These are phyloP conservation scores for Dendrolimus kikuchii DNA, from an alignment of 1,140 invertebrate genomes.

Conservation along the genomic window DNA sequence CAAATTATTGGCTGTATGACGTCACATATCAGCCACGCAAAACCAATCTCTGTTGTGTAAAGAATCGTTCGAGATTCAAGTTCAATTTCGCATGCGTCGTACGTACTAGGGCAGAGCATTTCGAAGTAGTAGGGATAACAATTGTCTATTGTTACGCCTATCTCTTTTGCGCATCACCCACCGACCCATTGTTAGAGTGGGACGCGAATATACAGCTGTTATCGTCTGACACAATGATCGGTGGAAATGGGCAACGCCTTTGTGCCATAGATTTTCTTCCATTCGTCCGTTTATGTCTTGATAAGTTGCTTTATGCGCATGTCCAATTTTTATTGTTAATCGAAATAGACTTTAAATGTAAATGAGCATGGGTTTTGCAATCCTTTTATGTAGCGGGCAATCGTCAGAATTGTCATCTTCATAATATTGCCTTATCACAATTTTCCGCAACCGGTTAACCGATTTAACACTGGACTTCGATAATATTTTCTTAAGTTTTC, in stretches of 20 bases:
- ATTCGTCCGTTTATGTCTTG: constrained; percentile 40
- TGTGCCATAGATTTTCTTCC: constrained; percentile 54
- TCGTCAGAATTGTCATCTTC: constrained; percentile 8
- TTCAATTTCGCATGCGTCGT: constrained; percentile 1
- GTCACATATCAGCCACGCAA: constrained; percentile 7
- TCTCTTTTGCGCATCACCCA: constrained; percentile 60
- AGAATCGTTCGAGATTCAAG: constrained; percentile 8
- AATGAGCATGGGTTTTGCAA: not conserved
- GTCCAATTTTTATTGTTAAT: constrained; percentile 18
- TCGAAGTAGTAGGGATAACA: constrained; percentile 56
- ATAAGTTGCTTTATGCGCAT: constrained; percentile 41
- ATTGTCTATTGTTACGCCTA: constrained; percentile 67
- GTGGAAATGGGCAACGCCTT: constrained; percentile 61
- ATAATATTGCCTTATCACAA: constrained; percentile 7
- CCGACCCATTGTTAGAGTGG: constrained; percentile 40
- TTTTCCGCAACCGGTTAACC: constrained; percentile 16
- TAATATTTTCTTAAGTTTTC: too few species aligned
- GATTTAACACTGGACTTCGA: constrained; percentile 10
- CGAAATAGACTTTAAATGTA: constrained; percentile 1
- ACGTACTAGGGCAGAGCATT: constrained; percentile 7
- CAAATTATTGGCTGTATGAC: constrained; percentile 58
- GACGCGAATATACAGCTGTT: constrained; percentile 26
- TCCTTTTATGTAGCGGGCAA: constrained; percentile 2
- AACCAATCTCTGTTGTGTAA: constrained; percentile 10
- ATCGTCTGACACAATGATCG: constrained; percentile 38